Percentiles rank a stretch among this genome's conserved stretches.
Conservation (phyloP, 2,113 vertebrate genomes). For the Xiphophorus maculatus region DNA sequence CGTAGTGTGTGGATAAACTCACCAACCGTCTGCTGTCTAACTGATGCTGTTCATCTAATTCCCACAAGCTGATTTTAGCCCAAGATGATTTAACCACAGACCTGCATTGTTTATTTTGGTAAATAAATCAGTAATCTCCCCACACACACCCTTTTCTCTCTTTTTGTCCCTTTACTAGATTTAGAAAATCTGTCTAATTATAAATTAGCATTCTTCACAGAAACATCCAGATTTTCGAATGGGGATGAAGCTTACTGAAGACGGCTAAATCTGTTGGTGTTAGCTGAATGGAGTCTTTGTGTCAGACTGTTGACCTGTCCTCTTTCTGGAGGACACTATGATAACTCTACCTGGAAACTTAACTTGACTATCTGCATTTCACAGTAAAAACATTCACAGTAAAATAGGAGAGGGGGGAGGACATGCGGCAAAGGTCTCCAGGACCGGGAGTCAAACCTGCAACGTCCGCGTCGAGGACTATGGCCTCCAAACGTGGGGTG, state of each 20-base stretch:
- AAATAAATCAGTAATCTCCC: slow-evolving; percentile 82
- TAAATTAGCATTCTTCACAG: slow-evolving; percentile 84
- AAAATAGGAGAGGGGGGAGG: too few species aligned
- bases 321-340: background rate
- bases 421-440: too few species aligned
- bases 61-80: slow-evolving; percentile 50
- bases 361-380: background rate
- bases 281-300: slow-evolving; percentile 15
- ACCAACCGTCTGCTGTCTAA: slow-evolving; percentile 4
- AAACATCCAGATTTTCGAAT: slow-evolving; percentile 84
- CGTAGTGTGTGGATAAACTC: background rate
- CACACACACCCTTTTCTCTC: slow-evolving; percentile 68
- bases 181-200: slow-evolving; percentile 85
- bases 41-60: slow-evolving; percentile 10
- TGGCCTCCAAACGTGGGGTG: too few species aligned
- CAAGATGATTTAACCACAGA: slow-evolving; percentile 74
- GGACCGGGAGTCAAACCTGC: too few species aligned
- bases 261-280: slow-evolving; percentile 78
- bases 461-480: too few species aligned
- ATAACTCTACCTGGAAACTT: background rate
- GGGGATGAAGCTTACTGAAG: slow-evolving; percentile 79
- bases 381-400: background rate
- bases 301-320: slow-evolving; percentile 62
- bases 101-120: slow-evolving; percentile 80
- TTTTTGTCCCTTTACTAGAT: slow-evolving; percentile 73